Evolutionary conservation across 2,797 vertebrate genomes (phyloP), one percentile per base, ranked within the genome.

Genomic region (Gymnoscopelus microlampas): DNA sequence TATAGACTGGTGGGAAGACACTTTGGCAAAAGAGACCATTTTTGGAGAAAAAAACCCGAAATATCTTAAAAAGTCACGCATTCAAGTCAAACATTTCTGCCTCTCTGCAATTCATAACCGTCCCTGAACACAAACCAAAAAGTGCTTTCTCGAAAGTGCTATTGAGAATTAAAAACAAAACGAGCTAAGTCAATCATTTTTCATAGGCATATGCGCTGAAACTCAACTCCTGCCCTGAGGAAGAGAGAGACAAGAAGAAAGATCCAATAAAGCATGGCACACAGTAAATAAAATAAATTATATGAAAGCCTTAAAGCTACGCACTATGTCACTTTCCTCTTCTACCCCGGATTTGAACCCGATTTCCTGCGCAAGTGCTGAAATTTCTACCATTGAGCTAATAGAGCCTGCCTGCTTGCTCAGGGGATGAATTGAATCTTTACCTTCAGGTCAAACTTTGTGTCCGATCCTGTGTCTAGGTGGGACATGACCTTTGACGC

Each of bases 11-110:
- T 61, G 80, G 85, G 86, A 88, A 90, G 84, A 88, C 85, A 87
- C 87, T 91, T 91, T 89, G 91, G 89, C 90, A 87, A 76, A 90
- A 87, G 7, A 44, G 9, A 90, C 82, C 87, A 85, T 60, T 39
- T 71, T 48, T 35, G 5, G 7, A 55, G 80, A 85, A 63, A 76
- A 76, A 77, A 65, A 66, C 24, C 63, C 60, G 75, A 62, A 80
- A 55, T 82, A 81, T 88, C 80, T 82, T 82, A 77, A 85, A 75
- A 82, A 72, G 70, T 81, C 68, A 73, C 70, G 81, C 66, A 12
- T 81, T 87, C 82, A 83, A 88, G 80, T 90, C 81, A 76, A 82
- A 85, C 75, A 47, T 76, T 68, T 73, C 80, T 74, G 47, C 66
- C 58, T 63, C 74, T 79, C 26, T 23, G 70, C 9, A 44, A 44